Evolutionary conservation across 2,888 invertebrate species (phyloP).

Genomic region (Perizoma affinitatum): DNA sequence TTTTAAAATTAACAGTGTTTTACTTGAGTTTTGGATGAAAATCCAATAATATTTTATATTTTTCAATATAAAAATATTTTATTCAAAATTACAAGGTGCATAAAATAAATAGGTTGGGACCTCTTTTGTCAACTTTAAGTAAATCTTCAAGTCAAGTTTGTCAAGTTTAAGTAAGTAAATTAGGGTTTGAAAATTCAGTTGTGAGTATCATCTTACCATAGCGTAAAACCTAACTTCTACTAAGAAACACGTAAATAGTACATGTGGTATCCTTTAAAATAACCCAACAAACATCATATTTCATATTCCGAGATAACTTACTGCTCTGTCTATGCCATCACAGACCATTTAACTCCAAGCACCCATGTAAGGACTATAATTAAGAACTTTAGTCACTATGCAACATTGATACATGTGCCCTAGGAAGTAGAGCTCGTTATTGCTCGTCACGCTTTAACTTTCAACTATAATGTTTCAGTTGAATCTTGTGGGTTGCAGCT

Average conservation of each 20-base stretch:
- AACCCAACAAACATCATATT: conserved; percentile 32
- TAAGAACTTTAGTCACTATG: conserved; percentile 31
- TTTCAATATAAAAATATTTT: too few relatives aligned
- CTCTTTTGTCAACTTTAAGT: too few relatives aligned
- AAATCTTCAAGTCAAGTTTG: too few relatives aligned
- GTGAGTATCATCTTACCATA: too few relatives aligned
- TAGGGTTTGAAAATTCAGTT: too few relatives aligned
- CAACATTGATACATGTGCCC: conserved; percentile 26
- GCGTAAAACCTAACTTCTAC: neutral
- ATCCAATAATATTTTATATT: too few relatives aligned
- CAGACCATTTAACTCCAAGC: conserved; percentile 47
- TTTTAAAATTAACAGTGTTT: too few relatives aligned
- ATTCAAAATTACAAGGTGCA: too few relatives aligned
- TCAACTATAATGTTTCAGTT: conserved; percentile 39
- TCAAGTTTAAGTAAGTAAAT: too few relatives aligned
- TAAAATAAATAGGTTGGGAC: too few relatives aligned
- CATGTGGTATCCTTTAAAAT: conserved; percentile 1
- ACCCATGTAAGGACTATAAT: conserved; percentile 48
- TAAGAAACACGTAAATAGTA: neutral
- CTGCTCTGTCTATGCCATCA: conserved; percentile 41
- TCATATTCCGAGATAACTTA: conserved; percentile 38
- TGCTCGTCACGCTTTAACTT: conserved; percentile 34
- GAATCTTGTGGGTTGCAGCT: conserved; percentile 46
- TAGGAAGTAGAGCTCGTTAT: conserved; percentile 25
- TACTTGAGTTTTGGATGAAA: too few relatives aligned